Base-by-base conservation (phyloP, 30 jellyfish, hydroid and myxozoan species). In the Pelagia noctiluca region DNA sequence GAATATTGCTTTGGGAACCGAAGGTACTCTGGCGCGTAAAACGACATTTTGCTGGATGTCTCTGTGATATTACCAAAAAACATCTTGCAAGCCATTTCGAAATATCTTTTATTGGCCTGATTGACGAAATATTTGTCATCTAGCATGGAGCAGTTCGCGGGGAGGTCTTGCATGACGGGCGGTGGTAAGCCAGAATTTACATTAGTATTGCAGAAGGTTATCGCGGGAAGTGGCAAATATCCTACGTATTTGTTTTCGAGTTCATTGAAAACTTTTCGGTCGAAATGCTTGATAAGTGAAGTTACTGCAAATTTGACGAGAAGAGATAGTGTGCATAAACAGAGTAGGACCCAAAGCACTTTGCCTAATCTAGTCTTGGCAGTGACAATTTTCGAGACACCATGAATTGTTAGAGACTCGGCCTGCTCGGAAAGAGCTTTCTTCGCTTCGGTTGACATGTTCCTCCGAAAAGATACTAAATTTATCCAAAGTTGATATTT, bases 341-440 rank as follows among this genome's bases (percentile, higher is more conserved):
- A 34, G 25, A 76, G 78, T 1, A 7, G 0, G 3, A 57, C 52
- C 88, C 88, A 76, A 12, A 62, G 7, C 7, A 33, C 0, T 19
- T 68, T 65, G 25, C 77, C 52, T 16, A 0, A 35, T 52, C 42
- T 46, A 1, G 78, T 30, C 28, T 76, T 35, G 35, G 88, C 65
- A 18, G 66, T 4, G 0, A 36, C 3, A 18, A 76, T 33, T 4
- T 50, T 76, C 13, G 88, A 48, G 3, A 62, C 33, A 13, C 88
- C 88, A 50, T 76, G 88, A 11, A 76, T 32, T 31, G 88, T 76
- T 32, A 76, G 50, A 49, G 87, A 52, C 1, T 18, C 76, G 19
- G 63, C 63, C n/a, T 75, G 76, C 2, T 36, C 83, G 8, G 66
- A 1, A 18, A 70, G 67, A n/a, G 2, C 83, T 38, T 22, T 26